Conservation (phyloP, 2,797 vertebrate species). For the Pipistrellus kuhlii region DNA sequence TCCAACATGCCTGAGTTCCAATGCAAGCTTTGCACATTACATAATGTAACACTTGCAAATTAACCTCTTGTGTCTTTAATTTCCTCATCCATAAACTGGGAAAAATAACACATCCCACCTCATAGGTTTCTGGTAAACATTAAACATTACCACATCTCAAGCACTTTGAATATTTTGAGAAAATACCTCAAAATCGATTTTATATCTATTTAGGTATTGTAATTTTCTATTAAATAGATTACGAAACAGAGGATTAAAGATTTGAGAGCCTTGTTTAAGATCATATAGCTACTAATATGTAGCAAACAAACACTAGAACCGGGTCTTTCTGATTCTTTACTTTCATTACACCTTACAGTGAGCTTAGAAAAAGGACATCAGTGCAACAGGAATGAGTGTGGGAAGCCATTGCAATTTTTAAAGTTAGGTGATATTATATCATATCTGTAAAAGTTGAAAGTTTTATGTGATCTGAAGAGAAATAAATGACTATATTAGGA, state of each 20-base stretch:
- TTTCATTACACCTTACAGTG: not conserved
- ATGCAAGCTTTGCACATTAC: not conserved
- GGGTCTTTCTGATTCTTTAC: not conserved
- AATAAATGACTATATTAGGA: no score
- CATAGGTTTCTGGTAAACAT: not conserved
- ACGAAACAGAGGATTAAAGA: not conserved
- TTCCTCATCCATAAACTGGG: not conserved
- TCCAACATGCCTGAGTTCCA: not conserved
- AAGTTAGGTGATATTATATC: not conserved
- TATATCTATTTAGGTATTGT: not conserved
- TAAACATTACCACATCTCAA: not conserved
- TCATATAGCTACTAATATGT: not conserved
- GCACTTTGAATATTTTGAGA: not conserved
- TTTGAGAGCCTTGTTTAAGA: not conserved
- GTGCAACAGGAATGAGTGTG: not conserved
- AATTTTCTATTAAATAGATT: not conserved
- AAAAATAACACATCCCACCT: not conserved
- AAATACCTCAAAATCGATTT: not conserved
- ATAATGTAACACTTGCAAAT: not conserved
- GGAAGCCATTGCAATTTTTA: not conserved
- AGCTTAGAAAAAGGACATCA: not conserved
- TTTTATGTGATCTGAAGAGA: no score
- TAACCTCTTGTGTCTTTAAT: not conserved
- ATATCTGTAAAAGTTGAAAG: not conserved
- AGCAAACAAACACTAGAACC: not conserved